Evolutionary conservation across 2,888 invertebrate genomes (phyloP).

Genomic region (Heliconius ethilla): DNA sequence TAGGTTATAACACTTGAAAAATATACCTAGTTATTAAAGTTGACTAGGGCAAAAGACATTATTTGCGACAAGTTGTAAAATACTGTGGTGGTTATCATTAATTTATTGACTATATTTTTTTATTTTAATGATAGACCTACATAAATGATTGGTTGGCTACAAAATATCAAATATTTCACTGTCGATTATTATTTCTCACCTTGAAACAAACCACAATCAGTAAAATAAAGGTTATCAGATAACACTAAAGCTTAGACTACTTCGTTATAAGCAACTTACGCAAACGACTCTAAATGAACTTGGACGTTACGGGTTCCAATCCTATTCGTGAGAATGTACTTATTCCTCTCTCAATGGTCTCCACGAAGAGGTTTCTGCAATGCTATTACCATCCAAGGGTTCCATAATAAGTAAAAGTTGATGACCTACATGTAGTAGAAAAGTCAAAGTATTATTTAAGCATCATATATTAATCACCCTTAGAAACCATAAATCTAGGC

Average conservation of each 20-base stretch:
- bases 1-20: not conserved
- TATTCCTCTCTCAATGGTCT: too few species aligned
- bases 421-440: too few species aligned
- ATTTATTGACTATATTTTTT: too few species aligned
- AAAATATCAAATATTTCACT: not conserved
- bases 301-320: too few species aligned
- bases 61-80: not conserved
- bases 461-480: conserved; percentile 2
- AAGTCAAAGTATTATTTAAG: not conserved
- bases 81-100: not conserved
- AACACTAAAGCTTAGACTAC: not conserved
- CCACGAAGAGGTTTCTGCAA: too few species aligned
- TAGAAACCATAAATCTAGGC: conserved; percentile 19
- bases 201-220: not conserved
- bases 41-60: not conserved
- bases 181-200: not conserved
- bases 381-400: too few species aligned
- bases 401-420: too few species aligned
- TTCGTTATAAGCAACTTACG: not conserved
- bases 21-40: not conserved
- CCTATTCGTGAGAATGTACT: too few species aligned
- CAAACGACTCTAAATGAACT: too few species aligned
- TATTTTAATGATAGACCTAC: too few species aligned
- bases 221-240: not conserved
- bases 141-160: not conserved